Percentiles rank a stretch among this genome's conserved stretches.
Conservation (phyloP, 2,888 invertebrate genomes). For the Heterodera filipjevi region DNA sequence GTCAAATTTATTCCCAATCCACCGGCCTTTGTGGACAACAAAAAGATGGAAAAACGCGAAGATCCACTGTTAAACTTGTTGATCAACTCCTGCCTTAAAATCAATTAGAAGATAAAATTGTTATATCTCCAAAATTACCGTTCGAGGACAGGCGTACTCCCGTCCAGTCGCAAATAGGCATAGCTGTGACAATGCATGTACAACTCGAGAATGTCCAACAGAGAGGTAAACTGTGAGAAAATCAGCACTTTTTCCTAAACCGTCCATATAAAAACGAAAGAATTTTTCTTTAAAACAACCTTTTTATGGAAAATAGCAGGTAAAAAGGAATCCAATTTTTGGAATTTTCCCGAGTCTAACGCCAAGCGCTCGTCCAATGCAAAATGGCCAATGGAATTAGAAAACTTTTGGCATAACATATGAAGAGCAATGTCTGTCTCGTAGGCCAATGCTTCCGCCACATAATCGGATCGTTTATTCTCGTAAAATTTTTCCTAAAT, state of each 20-base stretch:
- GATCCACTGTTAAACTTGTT: constrained; percentile 79
- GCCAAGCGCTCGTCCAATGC: constrained; percentile 71
- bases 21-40: constrained; percentile 74
- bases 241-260: constrained; percentile 77
- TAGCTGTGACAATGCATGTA: constrained; percentile 79
- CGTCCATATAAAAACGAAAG: too few relatives aligned
- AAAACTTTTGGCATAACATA: constrained; percentile 50
- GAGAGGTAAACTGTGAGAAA: constrained; percentile 94
- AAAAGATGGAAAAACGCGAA: constrained; percentile 48
- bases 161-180: constrained; percentile 83
- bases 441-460: constrained; percentile 83
- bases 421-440: constrained; percentile 81
- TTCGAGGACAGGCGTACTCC: constrained; percentile 82
- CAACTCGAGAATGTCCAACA: constrained; percentile 88
- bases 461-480: constrained; percentile 68
- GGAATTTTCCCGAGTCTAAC: constrained; percentile 84
- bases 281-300: too few relatives aligned
- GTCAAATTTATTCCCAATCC: constrained; percentile 94
- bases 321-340: constrained; percentile 78
- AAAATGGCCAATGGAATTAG: constrained; percentile 63
- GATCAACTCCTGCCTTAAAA: constrained; percentile 82
- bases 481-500: constrained; percentile 54
- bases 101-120: neutral
- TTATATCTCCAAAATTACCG: constrained; percentile 68
- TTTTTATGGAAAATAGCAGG: constrained; percentile 73